phyloP scores from a whole-genome alignment of 2,113 vertebrate species.

The Bettongia penicillata region DNA sequence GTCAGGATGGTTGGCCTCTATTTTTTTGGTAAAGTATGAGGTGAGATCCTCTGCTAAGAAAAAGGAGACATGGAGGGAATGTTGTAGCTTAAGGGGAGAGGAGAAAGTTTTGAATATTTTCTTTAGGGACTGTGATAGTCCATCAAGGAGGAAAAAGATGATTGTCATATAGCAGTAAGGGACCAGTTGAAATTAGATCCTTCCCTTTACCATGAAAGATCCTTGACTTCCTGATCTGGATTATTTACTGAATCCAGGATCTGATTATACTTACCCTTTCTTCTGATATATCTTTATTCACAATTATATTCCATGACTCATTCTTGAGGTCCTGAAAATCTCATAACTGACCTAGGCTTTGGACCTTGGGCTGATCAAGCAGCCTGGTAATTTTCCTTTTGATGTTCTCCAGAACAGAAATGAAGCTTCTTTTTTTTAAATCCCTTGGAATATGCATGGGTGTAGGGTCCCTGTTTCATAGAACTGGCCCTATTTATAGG shows the following conservation, averaged over 20 bases:
- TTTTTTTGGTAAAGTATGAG: background rate
- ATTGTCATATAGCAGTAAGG: background rate
- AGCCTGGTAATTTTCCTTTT: constrained; percentile 51
- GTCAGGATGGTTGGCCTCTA: background rate
- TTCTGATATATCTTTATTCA: background rate
- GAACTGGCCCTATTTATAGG: background rate
- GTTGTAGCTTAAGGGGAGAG: background rate
- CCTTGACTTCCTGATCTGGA: background rate
- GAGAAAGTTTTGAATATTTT: background rate
- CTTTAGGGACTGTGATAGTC: background rate
- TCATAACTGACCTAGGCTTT: constrained; percentile 21
- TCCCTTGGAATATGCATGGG: background rate
- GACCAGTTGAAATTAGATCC: background rate
- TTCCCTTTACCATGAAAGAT: background rate
- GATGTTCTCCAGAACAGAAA: constrained; percentile 34
- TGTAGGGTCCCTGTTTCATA: constrained; percentile 26
- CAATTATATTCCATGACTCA: background rate
- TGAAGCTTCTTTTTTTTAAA: constrained; percentile 7
- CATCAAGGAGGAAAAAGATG: background rate
- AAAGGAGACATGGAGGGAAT: background rate
- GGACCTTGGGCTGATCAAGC: constrained; percentile 20
- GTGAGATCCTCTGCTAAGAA: background rate
- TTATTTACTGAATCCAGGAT: background rate
- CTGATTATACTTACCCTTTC: background rate
- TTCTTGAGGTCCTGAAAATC: background rate